Conservation (phyloP, 2,113 vertebrate species). For the Albula goreensis region DNA sequence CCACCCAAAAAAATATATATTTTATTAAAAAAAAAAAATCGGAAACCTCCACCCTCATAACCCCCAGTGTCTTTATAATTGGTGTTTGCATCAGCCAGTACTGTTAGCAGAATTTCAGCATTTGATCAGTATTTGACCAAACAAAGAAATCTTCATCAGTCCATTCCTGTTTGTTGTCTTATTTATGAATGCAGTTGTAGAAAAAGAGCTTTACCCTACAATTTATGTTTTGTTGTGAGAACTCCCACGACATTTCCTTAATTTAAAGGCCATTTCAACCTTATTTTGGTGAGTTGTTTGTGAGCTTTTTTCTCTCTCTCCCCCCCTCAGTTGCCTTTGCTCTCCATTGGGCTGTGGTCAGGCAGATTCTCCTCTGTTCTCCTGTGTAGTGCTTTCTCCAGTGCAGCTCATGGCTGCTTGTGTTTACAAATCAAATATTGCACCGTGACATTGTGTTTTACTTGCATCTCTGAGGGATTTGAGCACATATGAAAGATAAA, state of each 20-base stretch:
- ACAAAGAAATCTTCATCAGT: too few species aligned
- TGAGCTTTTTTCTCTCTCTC: neutral
- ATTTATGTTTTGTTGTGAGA: neutral
- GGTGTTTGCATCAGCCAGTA: too few species aligned
- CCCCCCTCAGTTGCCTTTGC: neutral
- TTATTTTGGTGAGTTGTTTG: neutral
- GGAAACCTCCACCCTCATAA: too few species aligned
- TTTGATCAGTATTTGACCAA: too few species aligned
- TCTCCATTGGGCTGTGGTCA: neutral
- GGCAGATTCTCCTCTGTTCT: neutral
- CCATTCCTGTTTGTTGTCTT: neutral
- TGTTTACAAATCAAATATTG: neutral
- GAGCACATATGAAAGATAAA: conserved; percentile 1
- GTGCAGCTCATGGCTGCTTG: neutral
- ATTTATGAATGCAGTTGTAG: neutral
- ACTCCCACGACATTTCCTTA: neutral
- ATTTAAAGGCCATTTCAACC: neutral
- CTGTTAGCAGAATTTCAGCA: too few species aligned
- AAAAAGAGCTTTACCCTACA: neutral
- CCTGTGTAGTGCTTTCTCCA: neutral
- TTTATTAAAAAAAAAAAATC: too few species aligned
- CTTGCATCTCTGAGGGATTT: conserved; percentile 1
- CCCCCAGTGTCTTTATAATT: too few species aligned
- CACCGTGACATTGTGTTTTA: neutral
- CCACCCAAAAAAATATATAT: too few species aligned